phyloP scores from a whole-genome alignment of 2,113 vertebrate species.

The Drymodes brunneopygia region DNA sequence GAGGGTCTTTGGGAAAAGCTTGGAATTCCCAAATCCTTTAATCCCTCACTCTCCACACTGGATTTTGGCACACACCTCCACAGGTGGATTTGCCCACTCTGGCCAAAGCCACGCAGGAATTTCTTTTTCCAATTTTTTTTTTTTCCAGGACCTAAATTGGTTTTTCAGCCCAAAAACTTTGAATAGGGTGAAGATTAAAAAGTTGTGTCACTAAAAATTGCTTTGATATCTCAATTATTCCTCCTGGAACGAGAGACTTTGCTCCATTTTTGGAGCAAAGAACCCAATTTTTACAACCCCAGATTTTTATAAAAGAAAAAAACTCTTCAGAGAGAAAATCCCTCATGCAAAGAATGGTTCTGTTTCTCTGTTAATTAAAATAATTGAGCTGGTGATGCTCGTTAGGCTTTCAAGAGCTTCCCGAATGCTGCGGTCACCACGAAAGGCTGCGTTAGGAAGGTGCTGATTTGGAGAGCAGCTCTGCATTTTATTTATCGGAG shows the following conservation, averaged over 20 bases:
- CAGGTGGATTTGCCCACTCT: not conserved
- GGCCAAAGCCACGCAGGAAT: not conserved
- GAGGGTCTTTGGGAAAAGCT: not conserved
- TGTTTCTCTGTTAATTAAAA: not conserved
- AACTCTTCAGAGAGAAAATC: not conserved
- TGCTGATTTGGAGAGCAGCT: not conserved
- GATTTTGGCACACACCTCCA: not conserved
- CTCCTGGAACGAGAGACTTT: not conserved
- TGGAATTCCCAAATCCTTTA: not conserved
- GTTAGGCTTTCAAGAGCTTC: not conserved
- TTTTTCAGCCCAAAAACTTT: not conserved
- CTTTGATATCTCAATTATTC: not conserved
- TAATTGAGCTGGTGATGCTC: not conserved
- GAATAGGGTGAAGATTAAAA: not conserved
- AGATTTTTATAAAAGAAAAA: not conserved
- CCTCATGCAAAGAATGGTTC: not conserved
- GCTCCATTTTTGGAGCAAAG: not conserved
- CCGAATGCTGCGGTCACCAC: not conserved
- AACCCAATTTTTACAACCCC: not conserved
- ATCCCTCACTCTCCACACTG: accelerated
- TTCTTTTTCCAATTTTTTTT: not conserved
- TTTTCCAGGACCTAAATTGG: not conserved
- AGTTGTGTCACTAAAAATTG: not conserved
- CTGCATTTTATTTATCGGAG: not conserved
- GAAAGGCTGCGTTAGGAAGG: not conserved